Evolutionary conservation across 2,888 invertebrate species (phyloP).

Genomic region (Callyntrura guangdongensis): DNA sequence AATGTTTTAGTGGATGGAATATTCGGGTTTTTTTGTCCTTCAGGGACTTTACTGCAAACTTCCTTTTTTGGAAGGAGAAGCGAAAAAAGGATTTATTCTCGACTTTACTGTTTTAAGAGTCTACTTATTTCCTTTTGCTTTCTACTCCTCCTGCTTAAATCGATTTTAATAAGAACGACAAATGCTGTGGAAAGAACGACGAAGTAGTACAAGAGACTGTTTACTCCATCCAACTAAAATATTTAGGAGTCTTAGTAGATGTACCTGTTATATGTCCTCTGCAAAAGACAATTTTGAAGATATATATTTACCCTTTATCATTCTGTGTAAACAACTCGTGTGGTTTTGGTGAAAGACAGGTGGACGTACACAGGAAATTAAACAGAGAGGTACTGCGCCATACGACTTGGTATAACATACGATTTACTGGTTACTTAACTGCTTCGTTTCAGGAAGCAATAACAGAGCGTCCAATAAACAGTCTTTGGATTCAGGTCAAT

Average conservation of each 20-base stretch:
- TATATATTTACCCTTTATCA: not conserved
- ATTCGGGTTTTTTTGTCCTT: slow-evolving; percentile 5
- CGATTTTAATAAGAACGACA: slow-evolving; percentile 63
- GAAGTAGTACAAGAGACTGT: not conserved
- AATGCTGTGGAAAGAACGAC: not conserved
- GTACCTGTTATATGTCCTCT: not conserved
- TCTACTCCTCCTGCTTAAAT: slow-evolving; percentile 35
- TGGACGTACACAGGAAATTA: slow-evolving; percentile 26
- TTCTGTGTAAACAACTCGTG: slow-evolving; percentile 33
- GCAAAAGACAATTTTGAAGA: slow-evolving; percentile 9
- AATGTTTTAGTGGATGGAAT: not conserved
- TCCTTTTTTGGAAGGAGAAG: slow-evolving; percentile 38
- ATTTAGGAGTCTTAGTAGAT: not conserved
- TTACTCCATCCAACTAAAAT: slow-evolving; percentile 1
- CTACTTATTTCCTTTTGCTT: slow-evolving; percentile 49
- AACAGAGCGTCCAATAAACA: slow-evolving; percentile 39
- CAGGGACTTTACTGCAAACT: slow-evolving; percentile 58
- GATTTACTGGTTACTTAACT: slow-evolving; percentile 23
- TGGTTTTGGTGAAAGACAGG: slow-evolving; percentile 7
- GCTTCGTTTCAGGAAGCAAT: slow-evolving; percentile 42
- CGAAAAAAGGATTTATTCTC: slow-evolving; percentile 65
- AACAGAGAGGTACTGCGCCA: not conserved
- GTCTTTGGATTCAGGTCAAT: slow-evolving; percentile 36
- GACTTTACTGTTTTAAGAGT: slow-evolving; percentile 59
- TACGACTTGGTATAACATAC: not conserved